Evolutionary conservation across 1,140 invertebrate genomes (phyloP).

Genomic region (Elymnias hypermnestra): DNA sequence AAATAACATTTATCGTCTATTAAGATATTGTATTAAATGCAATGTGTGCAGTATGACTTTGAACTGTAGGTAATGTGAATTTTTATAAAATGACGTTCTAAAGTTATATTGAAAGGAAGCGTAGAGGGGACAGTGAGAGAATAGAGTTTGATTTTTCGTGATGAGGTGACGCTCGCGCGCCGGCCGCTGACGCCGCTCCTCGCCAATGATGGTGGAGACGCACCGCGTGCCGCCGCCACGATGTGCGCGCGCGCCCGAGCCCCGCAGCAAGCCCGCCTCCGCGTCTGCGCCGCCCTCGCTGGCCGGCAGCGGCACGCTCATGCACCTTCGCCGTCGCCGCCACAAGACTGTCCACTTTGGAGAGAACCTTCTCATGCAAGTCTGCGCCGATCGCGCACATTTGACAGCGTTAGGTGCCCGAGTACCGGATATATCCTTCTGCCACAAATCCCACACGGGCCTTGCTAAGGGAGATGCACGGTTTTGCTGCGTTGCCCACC

Average conservation of each 20-base stretch:
- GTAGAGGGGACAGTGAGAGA: slow-evolving; percentile 20
- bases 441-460: slow-evolving; percentile 66
- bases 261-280: slow-evolving; percentile 58
- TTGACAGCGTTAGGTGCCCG: slow-evolving; percentile 66
- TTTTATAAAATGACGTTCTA: slow-evolving; percentile 26
- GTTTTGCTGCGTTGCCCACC: slow-evolving; percentile 70
- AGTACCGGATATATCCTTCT: slow-evolving; percentile 70
- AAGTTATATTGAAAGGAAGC: slow-evolving; percentile 10
- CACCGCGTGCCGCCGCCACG: slow-evolving; percentile 68
- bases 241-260: slow-evolving; percentile 63
- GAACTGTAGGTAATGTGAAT: slow-evolving; percentile 7
- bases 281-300: slow-evolving; percentile 62
- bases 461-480: slow-evolving; percentile 58
- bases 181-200: slow-evolving; percentile 68
- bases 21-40: not conserved
- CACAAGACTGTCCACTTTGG: slow-evolving; percentile 87
- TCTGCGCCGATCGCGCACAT: slow-evolving; percentile 79
- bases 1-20: too few relatives aligned
- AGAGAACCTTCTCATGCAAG: slow-evolving; percentile 81
- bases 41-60: slow-evolving; percentile 21
- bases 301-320: slow-evolving; percentile 69
- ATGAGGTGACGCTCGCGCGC: slow-evolving; percentile 68
- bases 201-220: slow-evolving; percentile 75
- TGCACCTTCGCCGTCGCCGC: slow-evolving; percentile 78
- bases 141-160: slow-evolving; percentile 29